Base-by-base conservation (phyloP, 2,888 invertebrate genomes). In the Phengaris arion region DNA sequence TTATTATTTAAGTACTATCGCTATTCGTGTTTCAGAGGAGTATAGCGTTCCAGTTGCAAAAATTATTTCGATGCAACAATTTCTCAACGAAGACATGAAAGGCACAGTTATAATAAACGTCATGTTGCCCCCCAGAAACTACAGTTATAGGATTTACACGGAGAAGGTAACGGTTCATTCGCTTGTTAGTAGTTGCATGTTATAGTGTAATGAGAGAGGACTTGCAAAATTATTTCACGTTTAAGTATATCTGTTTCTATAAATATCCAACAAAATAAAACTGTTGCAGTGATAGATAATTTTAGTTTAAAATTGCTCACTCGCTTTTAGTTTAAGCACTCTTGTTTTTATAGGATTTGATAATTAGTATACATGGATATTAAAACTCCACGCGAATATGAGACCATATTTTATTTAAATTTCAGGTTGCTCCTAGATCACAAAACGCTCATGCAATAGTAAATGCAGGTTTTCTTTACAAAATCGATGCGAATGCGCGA, bases 401-500 rank as follows among this genome's bases (percentile, higher is more conserved):
- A 48, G 35, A 35, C 35, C 2, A 35, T 35, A 35, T 57, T 57
- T 15, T n/a, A n/a, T 57, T 64, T 5, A 12, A 64, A 64, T 64
- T 64, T 45, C 81, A 97, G 96, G 95, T 97, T 76, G 96, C 96
- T 94, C 95, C 96, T 2, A 90, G 96, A 77, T 94, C 95, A 2
- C 96, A 96, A 88, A 96, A 96, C 82, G 95, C 96, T 0, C 96
- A 96, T 80, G 97, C 97, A 0, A 94, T 96, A 82, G 96, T 97
- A 0, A 96, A 97, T 81, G 96, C 96, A 15, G 97, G 95, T 5
- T 97, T 97, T 83, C 87, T 96, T 0, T 94, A 96, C 77, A 94
- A 95, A 83, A 84, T 96, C 68, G 82, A 79, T 7, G 76, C 87
- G 79, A 80, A 92, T 77, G 83, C 82, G 6, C 84, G 6, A 51